Evolutionary conservation across 2,888 invertebrate species (phyloP).

Genomic region (Trachelus troglodyta): DNA sequence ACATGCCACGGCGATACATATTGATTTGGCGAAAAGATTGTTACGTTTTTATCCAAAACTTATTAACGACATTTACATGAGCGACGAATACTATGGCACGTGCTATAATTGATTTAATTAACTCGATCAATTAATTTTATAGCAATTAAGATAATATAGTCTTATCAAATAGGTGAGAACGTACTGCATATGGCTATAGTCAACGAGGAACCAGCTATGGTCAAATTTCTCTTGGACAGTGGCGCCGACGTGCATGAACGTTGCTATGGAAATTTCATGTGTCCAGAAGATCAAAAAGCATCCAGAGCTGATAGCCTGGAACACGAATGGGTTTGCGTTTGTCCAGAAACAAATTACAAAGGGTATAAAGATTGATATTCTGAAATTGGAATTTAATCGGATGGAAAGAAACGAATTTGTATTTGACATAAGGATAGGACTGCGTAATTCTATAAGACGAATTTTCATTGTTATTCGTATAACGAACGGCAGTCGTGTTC

Average conservation of each 20-base stretch:
- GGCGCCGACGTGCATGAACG: conserved; percentile 92
- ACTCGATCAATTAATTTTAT: conserved; percentile 2
- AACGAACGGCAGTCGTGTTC: neutral
- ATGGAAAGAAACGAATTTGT: neutral
- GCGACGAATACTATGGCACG: conserved; percentile 96
- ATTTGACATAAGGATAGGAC: neutral
- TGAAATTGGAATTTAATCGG: neutral
- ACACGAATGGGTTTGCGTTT: conserved; percentile 91
- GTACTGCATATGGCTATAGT: conserved; percentile 97
- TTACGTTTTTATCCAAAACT: conserved; percentile 93
- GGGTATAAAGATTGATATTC: conserved; percentile 71
- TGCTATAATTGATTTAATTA: conserved; percentile 7
- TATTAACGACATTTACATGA: conserved; percentile 95
- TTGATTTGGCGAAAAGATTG: conserved; percentile 92
- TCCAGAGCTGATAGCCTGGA: conserved; percentile 87
- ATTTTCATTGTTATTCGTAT: neutral
- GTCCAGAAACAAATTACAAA: conserved; percentile 84
- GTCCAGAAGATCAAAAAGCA: conserved; percentile 96
- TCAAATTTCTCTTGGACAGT: conserved; percentile 91
- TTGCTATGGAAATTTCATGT: conserved; percentile 97
- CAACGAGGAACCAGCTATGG: conserved; percentile 98
- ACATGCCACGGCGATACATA: conserved; percentile 90
- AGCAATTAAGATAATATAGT: neutral
- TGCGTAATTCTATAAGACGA: neutral
- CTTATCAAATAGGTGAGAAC: conserved; percentile 80